Percentiles rank a stretch among this genome's conserved stretches.
These are phyloP conservation scores for Agriopis leucophaearia DNA, from an alignment of 2,888 invertebrate species.

Conservation along the genomic window DNA sequence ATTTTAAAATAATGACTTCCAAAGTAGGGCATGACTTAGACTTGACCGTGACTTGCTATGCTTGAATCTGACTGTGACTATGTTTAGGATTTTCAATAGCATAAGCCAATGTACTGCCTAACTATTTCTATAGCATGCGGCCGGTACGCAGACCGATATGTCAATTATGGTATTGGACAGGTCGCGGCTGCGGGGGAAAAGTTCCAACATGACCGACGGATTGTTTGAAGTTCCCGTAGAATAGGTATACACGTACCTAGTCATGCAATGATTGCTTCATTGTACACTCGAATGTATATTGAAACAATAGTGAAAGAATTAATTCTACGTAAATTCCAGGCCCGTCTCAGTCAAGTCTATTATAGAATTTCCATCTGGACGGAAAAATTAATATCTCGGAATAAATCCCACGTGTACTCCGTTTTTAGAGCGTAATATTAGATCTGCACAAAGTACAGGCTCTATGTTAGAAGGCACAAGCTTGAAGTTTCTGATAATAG, in stretches of 20 bases:
- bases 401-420: conserved; percentile 71
- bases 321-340: too few species aligned
- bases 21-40: too few species aligned
- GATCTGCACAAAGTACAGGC: conserved; percentile 70
- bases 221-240: conserved; percentile 29
- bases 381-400: conserved; percentile 46
- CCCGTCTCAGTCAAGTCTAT: too few species aligned
- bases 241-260: background rate
- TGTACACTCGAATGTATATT: background rate
- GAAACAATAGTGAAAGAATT: too few species aligned
- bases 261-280: conserved; percentile 14
- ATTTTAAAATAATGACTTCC: background rate
- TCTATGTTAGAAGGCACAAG: conserved; percentile 61
- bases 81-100: too few species aligned
- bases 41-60: too few species aligned
- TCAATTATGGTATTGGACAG: conserved; percentile 74
- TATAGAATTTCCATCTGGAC: too few species aligned
- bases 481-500: conserved; percentile 76
- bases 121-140: conserved; percentile 12
- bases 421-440: conserved; percentile 69
- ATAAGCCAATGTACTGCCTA: conserved; percentile 12
- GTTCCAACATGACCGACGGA: conserved; percentile 41
- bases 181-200: conserved; percentile 49
- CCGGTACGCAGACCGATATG: conserved; percentile 62
- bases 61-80: background rate